phyloP scores from a whole-genome alignment of 1,140 invertebrate species.

The Drosophila pallidifrons region DNA sequence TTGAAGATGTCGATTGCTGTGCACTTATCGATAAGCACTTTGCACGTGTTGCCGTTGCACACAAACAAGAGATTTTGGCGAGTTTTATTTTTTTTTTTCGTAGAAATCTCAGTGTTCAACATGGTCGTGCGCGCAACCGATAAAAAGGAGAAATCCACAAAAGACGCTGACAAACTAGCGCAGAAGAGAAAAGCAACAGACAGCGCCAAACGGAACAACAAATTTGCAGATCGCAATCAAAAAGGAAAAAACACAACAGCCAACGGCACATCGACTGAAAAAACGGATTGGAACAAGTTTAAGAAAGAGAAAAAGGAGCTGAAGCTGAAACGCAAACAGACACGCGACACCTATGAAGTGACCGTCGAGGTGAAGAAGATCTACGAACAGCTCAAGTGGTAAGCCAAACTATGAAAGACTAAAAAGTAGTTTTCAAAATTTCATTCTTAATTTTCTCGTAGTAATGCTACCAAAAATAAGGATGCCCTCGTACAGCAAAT shows the following conservation, averaged over 20 bases:
- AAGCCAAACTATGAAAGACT: background rate
- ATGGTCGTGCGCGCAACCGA: background rate
- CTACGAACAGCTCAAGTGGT: conserved; percentile 91
- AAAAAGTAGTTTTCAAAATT: too few relatives aligned
- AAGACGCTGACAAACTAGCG: background rate
- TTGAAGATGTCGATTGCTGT: background rate
- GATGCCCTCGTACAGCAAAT: conserved; percentile 89
- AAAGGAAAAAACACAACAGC: conserved; percentile 11
- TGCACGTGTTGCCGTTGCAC: conserved; percentile 43
- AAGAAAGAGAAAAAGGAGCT: conserved; percentile 91
- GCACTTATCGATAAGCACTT: conserved; percentile 8
- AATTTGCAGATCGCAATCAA: conserved; percentile 12
- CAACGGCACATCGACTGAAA: conserved; percentile 65
- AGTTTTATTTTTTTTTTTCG: background rate
- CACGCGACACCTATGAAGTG: conserved; percentile 89
- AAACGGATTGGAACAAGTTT: conserved; percentile 90
- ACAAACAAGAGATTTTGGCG: conserved; percentile 13
- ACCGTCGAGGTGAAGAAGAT: conserved; percentile 90
- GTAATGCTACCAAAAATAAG: conserved; percentile 87
- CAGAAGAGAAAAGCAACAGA: background rate
- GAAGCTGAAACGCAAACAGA: conserved; percentile 87
- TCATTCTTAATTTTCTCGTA: conserved; percentile 17
- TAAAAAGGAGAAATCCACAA: background rate
- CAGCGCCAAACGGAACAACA: conserved; percentile 17
- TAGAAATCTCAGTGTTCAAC: background rate